These are phyloP conservation scores for Empidonax alnorum DNA, from an alignment of 2,113 vertebrate genomes.

Conservation along the genomic window DNA sequence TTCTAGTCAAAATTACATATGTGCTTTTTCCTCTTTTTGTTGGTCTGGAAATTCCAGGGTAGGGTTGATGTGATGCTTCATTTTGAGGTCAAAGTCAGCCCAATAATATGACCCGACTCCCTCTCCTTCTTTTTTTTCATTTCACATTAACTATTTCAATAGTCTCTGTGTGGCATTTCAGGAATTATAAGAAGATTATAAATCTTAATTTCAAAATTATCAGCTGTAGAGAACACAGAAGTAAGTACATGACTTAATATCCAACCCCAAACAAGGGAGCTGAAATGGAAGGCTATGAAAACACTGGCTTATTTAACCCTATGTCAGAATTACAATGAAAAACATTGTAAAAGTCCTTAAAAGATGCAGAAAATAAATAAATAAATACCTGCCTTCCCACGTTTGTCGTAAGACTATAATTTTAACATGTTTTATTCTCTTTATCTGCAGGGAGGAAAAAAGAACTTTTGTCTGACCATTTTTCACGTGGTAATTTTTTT, in stretches of 20 bases:
- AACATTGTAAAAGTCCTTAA: neutral
- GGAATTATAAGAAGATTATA: neutral
- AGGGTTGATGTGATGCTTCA: neutral
- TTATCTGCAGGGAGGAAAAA: neutral
- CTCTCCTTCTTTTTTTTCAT: neutral
- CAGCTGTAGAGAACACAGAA: neutral
- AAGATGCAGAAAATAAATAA: neutral
- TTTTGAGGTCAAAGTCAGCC: neutral
- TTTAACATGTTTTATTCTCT: neutral
- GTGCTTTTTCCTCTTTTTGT: accelerated
- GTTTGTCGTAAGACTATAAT: neutral
- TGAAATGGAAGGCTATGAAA: neutral
- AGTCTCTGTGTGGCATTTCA: neutral
- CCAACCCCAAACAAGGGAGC: neutral
- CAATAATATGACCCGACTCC: neutral
- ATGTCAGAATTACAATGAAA: neutral
- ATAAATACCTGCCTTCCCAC: neutral
- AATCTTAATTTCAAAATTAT: neutral
- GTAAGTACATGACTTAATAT: neutral
- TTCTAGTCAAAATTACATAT: neutral
- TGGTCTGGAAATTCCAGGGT: neutral
- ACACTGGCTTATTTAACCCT: neutral
- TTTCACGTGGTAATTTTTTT: neutral
- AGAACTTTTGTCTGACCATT: neutral
- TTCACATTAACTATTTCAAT: neutral